Evolutionary conservation across 2,113 vertebrate genomes (phyloP).

Genomic region (Menidia beryllina): DNA sequence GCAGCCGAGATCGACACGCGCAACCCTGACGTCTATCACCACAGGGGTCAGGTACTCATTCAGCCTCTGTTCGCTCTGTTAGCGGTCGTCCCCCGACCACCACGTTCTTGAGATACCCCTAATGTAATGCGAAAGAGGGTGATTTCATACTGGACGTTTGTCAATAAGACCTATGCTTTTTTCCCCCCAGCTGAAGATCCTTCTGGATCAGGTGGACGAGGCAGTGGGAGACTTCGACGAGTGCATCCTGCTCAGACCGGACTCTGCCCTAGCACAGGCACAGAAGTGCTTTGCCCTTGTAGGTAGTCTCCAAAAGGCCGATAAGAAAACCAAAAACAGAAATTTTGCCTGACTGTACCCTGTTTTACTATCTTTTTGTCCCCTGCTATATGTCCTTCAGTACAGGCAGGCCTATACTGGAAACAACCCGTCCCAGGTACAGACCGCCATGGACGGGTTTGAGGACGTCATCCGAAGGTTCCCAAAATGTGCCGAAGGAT

Average conservation of each 20-base stretch:
- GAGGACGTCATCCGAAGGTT: constrained; percentile 96
- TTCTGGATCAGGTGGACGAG: constrained; percentile 97
- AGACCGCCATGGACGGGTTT: constrained; percentile 96
- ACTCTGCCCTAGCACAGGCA: constrained; percentile 97
- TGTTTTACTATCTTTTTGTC: constrained; percentile 2
- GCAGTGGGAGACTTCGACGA: constrained; percentile 97
- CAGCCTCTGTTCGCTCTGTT: background rate
- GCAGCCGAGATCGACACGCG: constrained; percentile 92
- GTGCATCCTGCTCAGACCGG: constrained; percentile 94
- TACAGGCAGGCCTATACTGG: constrained; percentile 99
- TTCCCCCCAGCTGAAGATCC: constrained; percentile 90
- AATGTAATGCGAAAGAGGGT: background rate
- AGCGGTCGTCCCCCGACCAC: no score
- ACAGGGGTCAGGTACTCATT: constrained; percentile 90
- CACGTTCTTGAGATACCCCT: no score
- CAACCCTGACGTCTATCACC: constrained; percentile 98
- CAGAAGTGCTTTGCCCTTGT: constrained; percentile 98
- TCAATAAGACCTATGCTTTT: background rate
- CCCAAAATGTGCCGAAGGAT: constrained; percentile 95
- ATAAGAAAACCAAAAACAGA: no score
- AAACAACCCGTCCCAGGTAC: constrained; percentile 92
- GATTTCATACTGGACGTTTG: background rate
- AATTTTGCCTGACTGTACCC: no score
- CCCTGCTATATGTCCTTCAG: constrained; percentile 72
- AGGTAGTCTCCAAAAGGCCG: constrained; percentile 54